A percentile compares a stretch with the other conserved stretches of the same genome.
phyloP scores from a whole-genome alignment of 2,113 vertebrate species.

The Triplophysa siluroides region DNA sequence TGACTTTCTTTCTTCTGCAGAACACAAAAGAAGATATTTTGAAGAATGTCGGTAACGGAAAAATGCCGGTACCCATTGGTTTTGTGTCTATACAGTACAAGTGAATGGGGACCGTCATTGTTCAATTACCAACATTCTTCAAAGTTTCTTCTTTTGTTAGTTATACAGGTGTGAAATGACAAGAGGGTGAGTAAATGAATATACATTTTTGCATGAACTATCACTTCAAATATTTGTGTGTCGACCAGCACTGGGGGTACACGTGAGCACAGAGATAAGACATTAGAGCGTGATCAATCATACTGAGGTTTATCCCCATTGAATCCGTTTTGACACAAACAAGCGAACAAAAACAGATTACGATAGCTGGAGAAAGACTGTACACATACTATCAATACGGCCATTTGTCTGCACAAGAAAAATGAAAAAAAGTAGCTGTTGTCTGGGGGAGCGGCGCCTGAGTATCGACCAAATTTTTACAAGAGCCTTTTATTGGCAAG shows the following conservation, averaged over 20 bases:
- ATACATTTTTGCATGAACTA: no score
- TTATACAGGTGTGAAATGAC: no score
- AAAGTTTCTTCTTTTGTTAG: no score
- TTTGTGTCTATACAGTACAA: no score
- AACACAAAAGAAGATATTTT: no score
- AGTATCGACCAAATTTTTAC: constrained; percentile 45
- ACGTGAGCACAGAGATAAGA: constrained; percentile 24
- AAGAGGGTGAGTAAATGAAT: no score
- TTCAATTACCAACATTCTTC: no score
- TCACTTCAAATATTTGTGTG: not conserved
- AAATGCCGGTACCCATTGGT: no score
- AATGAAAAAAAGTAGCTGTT: constrained; percentile 27
- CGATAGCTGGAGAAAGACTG: constrained; percentile 12
- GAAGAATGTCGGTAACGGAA: no score
- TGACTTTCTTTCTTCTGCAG: no score
- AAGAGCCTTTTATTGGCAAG: constrained; percentile 51
- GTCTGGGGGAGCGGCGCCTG: constrained; percentile 47
- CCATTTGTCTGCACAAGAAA: constrained; percentile 18
- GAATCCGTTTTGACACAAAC: constrained; percentile 25
- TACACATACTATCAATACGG: not conserved
- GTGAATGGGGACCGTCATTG: no score
- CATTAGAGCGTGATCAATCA: constrained; percentile 20
- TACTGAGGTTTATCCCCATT: constrained; percentile 11
- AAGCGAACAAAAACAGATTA: constrained; percentile 25
- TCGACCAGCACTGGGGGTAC: constrained; percentile 17